A percentile compares a stretch with the other conserved stretches of the same genome.
Conservation (phyloP, 2,888 invertebrate genomes). For the Zygothrica quintamaculata region DNA sequence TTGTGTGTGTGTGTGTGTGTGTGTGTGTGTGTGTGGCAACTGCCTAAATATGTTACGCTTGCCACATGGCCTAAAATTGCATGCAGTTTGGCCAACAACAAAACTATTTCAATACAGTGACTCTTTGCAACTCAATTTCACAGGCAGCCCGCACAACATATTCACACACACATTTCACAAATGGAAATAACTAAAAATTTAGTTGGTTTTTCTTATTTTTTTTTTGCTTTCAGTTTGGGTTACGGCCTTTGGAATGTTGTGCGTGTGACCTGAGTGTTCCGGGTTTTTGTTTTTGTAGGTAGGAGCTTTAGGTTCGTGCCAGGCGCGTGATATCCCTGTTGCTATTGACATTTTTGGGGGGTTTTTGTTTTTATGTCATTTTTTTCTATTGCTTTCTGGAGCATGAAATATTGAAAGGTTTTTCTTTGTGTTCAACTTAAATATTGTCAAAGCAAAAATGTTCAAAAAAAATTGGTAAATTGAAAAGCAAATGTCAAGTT, state of each 20-base stretch:
- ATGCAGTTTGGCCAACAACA: slow-evolving; percentile 24
- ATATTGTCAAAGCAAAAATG: slow-evolving; percentile 32
- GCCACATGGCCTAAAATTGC: slow-evolving; percentile 37
- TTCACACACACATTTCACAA: neutral
- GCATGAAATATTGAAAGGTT: slow-evolving; percentile 9
- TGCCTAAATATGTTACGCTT: slow-evolving; percentile 33
- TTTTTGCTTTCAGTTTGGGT: neutral
- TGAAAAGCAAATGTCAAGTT: no score
- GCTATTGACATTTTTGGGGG: slow-evolving; percentile 47
- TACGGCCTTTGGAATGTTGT: slow-evolving; percentile 14
- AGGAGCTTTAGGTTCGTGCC: slow-evolving; percentile 26
- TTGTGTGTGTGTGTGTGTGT: neutral
- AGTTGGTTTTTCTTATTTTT: neutral
- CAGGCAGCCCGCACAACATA: neutral
- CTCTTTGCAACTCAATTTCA: slow-evolving; percentile 28
- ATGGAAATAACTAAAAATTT: neutral
- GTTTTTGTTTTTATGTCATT: neutral
- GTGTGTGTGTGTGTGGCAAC: slow-evolving; percentile 23
- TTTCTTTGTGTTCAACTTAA: neutral
- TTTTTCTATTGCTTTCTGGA: neutral
- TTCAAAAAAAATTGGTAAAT: no score
- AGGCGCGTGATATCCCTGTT: slow-evolving; percentile 49
- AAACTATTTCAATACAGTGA: slow-evolving; percentile 31
- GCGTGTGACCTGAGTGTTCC: slow-evolving; percentile 38
- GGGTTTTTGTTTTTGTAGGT: no score